Percentiles rank a stretch among this genome's conserved stretches.
Conservation (phyloP, 1,140 invertebrate species). For the Choristoneura fumiferana region DNA sequence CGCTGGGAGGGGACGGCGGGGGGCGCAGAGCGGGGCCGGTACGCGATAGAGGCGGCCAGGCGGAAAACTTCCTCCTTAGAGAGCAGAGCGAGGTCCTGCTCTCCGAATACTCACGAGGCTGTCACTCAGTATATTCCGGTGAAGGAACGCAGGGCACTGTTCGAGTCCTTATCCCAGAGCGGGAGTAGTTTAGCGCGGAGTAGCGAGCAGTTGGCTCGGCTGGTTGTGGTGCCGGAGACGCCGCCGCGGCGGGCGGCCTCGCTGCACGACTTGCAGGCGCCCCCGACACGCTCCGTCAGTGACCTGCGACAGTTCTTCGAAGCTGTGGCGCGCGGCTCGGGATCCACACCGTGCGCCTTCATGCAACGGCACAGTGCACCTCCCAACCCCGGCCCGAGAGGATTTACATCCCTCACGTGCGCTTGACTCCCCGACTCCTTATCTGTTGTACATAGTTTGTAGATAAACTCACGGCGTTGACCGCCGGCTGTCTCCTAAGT, state of each 20-base stretch:
- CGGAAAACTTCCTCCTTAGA: conserved; percentile 63
- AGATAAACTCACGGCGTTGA: conserved; percentile 61
- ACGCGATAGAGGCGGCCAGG: conserved; percentile 60
- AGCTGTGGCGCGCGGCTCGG: conserved; percentile 64
- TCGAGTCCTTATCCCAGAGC: conserved; percentile 61
- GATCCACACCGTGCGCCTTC: conserved; percentile 37
- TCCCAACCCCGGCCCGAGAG: conserved; percentile 50
- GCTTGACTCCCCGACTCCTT: conserved; percentile 33
- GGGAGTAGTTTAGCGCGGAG: conserved; percentile 59
- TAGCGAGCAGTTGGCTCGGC: conserved; percentile 62
- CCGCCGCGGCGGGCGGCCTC: conserved; percentile 63
- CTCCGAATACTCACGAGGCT: conserved; percentile 63
- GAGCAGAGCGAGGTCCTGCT: conserved; percentile 65
- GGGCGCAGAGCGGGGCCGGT: conserved; percentile 57
- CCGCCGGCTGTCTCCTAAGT: conserved; percentile 62
- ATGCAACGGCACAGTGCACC: conserved; percentile 53
- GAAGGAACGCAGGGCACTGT: conserved; percentile 59
- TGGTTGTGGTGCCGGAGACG: conserved; percentile 39
- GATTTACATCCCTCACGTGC: conserved; percentile 65
- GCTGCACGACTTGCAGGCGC: conserved; percentile 65
- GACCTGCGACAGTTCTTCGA: conserved; percentile 72
- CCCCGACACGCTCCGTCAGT: conserved; percentile 66
- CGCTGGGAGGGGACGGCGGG: conserved; percentile 65
- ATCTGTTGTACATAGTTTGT: conserved; percentile 59
- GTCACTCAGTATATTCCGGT: conserved; percentile 65